Evolutionary conservation across 2,113 vertebrate species (phyloP), one percentile per base, ranked within the genome.

Genomic region (Nicator chloris): DNA sequence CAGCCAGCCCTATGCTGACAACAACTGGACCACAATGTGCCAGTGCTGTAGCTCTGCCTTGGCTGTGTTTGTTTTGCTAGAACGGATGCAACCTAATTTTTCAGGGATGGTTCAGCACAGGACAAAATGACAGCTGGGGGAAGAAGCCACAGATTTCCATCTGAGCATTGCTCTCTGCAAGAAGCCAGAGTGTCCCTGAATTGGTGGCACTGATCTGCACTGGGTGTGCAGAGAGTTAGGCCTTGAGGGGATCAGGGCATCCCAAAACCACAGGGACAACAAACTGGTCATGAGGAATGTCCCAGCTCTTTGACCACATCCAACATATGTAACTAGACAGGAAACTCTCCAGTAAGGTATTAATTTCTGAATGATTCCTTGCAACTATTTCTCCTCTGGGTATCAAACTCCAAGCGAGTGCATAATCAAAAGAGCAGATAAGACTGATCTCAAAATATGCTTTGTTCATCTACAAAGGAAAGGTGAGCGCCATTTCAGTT

Each of bases 11-110:
- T 37, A 1, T 26, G 47, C 30, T 82, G 64, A 59, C 49, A 54
- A 21, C 0, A 1, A 16, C 28, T 4, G 2, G 31, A 57, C 16
- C 40, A 61, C 7, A 11, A 2, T 3, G 6, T 40, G 60, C 37
- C 8, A 8, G 4, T 61, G 60, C 54, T 84, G 63, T 28, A 77
- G 33, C 50, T 76, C 64, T 65, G 54, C 42, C 31, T 63, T 3
- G 6, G 26, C 45, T 73, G 24, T 65, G 60, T 31, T 70, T 63
- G 26, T 28, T 61, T 84, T 61, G 31, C n/a, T 37, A 28, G 37
- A 57, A 65, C 0, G 4, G 50, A 49, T 22, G 28, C 20, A 77
- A 30, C 16, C 44, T 4, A 9, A n/a, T 81, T 66, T 26, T 23
- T 68, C 39, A 50, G 33, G 49, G 22, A 10, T 13, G 9, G 27